These are phyloP conservation scores for Listronotus oregonensis DNA, from an alignment of 1,140 invertebrate genomes.

Conservation along the genomic window DNA sequence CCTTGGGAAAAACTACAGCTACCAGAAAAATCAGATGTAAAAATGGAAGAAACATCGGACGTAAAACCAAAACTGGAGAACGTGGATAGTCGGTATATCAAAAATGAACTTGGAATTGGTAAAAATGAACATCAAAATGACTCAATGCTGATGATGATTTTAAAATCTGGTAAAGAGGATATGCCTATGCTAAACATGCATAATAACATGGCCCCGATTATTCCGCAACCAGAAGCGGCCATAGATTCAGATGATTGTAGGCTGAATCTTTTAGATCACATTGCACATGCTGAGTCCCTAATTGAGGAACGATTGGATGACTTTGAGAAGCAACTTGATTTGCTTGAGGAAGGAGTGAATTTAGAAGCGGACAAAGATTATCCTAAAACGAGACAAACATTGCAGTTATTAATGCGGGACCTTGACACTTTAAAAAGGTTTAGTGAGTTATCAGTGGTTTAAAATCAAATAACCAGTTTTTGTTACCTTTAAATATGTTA, in stretches of 20 bases:
- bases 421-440: slow-evolving; percentile 61
- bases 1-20: slow-evolving; percentile 69
- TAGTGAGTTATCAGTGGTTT: slow-evolving; percentile 51
- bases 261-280: slow-evolving; percentile 75
- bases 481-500: not conserved
- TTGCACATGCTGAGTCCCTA: slow-evolving; percentile 74
- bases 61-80: slow-evolving; percentile 40
- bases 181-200: slow-evolving; percentile 42
- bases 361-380: slow-evolving; percentile 53
- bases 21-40: slow-evolving; percentile 46
- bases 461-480: not conserved
- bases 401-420: slow-evolving; percentile 63
- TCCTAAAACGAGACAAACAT: slow-evolving; percentile 60
- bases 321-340: slow-evolving; percentile 77
- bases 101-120: slow-evolving; percentile 31
- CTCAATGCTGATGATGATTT: slow-evolving; percentile 46
- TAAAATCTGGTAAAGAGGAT: slow-evolving; percentile 46
- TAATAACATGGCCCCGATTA: slow-evolving; percentile 51
- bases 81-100: slow-evolving; percentile 36
- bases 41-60: slow-evolving; percentile 23
- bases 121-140: slow-evolving; percentile 36
- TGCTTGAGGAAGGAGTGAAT: slow-evolving; percentile 56
- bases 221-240: slow-evolving; percentile 78
- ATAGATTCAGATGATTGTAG: slow-evolving; percentile 80
- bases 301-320: slow-evolving; percentile 73